phyloP scores from a whole-genome alignment of 2,797 vertebrate species.

The Onychomys arenicola region DNA sequence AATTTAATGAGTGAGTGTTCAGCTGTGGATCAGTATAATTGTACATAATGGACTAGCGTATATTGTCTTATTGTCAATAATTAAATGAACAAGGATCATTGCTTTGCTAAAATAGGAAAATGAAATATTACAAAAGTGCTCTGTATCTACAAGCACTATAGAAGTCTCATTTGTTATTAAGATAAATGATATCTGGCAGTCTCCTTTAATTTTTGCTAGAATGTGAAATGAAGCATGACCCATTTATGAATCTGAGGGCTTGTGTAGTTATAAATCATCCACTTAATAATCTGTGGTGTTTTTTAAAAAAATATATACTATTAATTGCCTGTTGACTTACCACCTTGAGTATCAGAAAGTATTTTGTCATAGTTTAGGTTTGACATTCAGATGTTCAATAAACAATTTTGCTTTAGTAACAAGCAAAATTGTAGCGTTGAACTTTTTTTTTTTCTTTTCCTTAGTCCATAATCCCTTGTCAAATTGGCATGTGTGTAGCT shows the following conservation, averaged over 20 bases:
- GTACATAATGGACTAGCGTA: background rate
- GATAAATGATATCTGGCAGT: slow-evolving; percentile 51
- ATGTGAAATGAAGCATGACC: slow-evolving; percentile 56
- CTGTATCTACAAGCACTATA: slow-evolving; percentile 38
- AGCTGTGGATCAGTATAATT: slow-evolving; percentile 28
- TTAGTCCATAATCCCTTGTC: background rate
- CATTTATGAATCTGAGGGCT: slow-evolving; percentile 47
- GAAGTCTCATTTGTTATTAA: slow-evolving; percentile 58
- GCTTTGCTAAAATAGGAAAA: slow-evolving; percentile 61
- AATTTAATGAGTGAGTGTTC: slow-evolving; percentile 54
- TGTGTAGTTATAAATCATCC: slow-evolving; percentile 44
- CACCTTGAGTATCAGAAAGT: background rate
- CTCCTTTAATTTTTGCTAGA: slow-evolving; percentile 57
- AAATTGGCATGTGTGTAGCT: background rate
- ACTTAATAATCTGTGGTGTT: slow-evolving; percentile 51
- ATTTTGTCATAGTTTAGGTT: slow-evolving; percentile 47
- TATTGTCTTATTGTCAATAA: slow-evolving; percentile 60
- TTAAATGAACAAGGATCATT: slow-evolving; percentile 15
- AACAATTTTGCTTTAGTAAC: slow-evolving; percentile 8
- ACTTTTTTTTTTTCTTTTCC: background rate
- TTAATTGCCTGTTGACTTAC: slow-evolving; percentile 39
- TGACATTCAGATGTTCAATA: slow-evolving; percentile 28
- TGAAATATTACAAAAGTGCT: slow-evolving; percentile 49
- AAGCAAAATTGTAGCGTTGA: slow-evolving; percentile 38
- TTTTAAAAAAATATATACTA: slow-evolving; percentile 49